phyloP scores from a whole-genome alignment of 2,113 vertebrate species.

The Strix uralensis region DNA sequence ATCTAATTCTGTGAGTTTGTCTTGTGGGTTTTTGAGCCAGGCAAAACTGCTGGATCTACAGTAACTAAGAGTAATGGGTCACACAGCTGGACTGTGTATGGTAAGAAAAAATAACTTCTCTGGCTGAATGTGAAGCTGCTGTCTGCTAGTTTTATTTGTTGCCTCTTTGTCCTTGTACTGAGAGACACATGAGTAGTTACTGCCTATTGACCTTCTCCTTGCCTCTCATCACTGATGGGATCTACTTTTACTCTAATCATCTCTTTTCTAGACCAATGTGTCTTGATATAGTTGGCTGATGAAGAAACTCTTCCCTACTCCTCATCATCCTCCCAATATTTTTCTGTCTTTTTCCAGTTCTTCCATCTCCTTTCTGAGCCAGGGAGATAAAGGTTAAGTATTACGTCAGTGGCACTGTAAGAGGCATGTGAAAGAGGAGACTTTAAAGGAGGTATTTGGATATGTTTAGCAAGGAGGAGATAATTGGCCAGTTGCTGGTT shows the following conservation, averaged over 20 bases:
- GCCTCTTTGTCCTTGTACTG: neutral
- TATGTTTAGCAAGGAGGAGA: neutral
- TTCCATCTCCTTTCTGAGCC: neutral
- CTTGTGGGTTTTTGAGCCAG: neutral
- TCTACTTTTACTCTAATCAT: neutral
- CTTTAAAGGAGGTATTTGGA: neutral
- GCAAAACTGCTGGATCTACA: neutral
- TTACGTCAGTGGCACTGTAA: neutral
- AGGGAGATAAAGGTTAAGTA: neutral
- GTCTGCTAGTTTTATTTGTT: neutral
- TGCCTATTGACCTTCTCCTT: neutral
- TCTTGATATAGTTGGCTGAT: neutral
- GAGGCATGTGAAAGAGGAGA: neutral
- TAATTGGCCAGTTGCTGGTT: neutral
- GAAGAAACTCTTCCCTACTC: neutral
- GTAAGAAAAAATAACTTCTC: neutral
- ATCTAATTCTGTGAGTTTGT: neutral
- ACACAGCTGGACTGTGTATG: neutral
- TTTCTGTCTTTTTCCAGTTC: neutral
- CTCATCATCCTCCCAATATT: neutral
- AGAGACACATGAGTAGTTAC: neutral
- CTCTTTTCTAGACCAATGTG: neutral
- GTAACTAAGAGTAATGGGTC: neutral
- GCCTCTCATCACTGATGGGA: neutral
- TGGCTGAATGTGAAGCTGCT: neutral